These are phyloP conservation scores for Campoletis raptor DNA, from an alignment of 2,888 invertebrate genomes.

Conservation along the genomic window DNA sequence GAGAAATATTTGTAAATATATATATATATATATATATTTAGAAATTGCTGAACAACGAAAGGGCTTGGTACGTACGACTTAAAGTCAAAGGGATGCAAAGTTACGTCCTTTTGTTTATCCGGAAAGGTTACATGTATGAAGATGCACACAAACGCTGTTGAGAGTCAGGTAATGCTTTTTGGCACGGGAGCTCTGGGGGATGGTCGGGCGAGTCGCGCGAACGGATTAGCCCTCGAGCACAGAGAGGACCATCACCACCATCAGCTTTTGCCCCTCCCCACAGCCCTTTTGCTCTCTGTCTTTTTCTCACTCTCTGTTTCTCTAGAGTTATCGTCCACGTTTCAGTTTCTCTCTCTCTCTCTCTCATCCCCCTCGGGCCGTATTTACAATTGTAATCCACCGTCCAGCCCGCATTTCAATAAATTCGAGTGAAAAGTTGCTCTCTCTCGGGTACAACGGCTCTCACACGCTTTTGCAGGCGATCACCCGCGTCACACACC, in stretches of 20 bases:
- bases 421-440: slow-evolving; percentile 69
- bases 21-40: background rate
- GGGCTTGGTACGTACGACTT: background rate
- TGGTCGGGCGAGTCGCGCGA: slow-evolving; percentile 60
- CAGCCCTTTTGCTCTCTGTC: background rate
- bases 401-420: slow-evolving; percentile 67
- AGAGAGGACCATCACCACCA: slow-evolving; percentile 52
- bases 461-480: slow-evolving; percentile 38
- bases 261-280: slow-evolving; percentile 21
- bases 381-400: slow-evolving; percentile 70
- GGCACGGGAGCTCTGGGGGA: slow-evolving; percentile 62
- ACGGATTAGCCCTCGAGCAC: slow-evolving; percentile 66
- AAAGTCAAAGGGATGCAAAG: background rate
- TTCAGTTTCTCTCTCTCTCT: slow-evolving; percentile 10
- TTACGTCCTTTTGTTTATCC: slow-evolving; percentile 29
- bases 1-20: background rate
- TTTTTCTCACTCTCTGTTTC: background rate
- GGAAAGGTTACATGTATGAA: slow-evolving; percentile 11
- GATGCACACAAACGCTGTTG: slow-evolving; percentile 32
- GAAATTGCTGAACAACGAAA: background rate
- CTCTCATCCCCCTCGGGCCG: slow-evolving; percentile 47
- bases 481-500: slow-evolving; percentile 42
- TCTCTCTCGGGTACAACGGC: slow-evolving; percentile 45
- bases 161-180: slow-evolving; percentile 69
- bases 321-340: background rate